Evolutionary conservation across 2,113 vertebrate genomes (phyloP).

Genomic region (Prochilodus magdalenae): DNA sequence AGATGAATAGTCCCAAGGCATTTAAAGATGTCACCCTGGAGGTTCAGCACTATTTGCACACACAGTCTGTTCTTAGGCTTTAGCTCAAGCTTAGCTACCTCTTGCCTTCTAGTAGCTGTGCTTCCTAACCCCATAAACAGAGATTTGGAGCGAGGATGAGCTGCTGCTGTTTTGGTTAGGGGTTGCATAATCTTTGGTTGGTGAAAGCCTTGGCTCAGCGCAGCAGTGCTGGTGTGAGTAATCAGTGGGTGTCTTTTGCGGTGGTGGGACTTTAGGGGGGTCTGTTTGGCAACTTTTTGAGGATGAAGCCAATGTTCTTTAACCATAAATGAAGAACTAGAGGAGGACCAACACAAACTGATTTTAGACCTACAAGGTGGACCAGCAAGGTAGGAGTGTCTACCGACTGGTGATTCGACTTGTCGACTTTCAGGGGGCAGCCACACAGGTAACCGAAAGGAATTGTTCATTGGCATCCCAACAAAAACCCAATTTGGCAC

Average conservation of each 20-base stretch:
- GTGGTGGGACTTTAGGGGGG: slow-evolving; percentile 56
- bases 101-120: neutral
- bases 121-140: slow-evolving; percentile 35
- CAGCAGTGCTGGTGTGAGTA: slow-evolving; percentile 45
- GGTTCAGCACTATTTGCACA: slow-evolving; percentile 29
- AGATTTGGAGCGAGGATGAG: slow-evolving; percentile 29
- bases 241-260: slow-evolving; percentile 64
- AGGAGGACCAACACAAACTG: too few relatives aligned
- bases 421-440: too few relatives aligned
- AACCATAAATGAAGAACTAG: too few relatives aligned
- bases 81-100: slow-evolving; percentile 11
- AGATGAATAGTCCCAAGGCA: slow-evolving; percentile 9
- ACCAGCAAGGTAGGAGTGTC: too few relatives aligned
- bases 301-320: too few relatives aligned
- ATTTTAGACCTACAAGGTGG: too few relatives aligned
- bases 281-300: too few relatives aligned
- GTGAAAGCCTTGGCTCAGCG: slow-evolving; percentile 49
- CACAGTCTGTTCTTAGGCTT: slow-evolving; percentile 25
- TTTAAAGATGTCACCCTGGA: slow-evolving; percentile 26
- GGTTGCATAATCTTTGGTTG: slow-evolving; percentile 58
- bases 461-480: too few relatives aligned
- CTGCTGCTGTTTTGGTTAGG: slow-evolving; percentile 55
- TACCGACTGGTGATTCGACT: too few relatives aligned
- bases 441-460: too few relatives aligned
- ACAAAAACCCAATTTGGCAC: neutral